Conservation (phyloP, 1,140 invertebrate genomes). For the Danaus melanippus region DNA sequence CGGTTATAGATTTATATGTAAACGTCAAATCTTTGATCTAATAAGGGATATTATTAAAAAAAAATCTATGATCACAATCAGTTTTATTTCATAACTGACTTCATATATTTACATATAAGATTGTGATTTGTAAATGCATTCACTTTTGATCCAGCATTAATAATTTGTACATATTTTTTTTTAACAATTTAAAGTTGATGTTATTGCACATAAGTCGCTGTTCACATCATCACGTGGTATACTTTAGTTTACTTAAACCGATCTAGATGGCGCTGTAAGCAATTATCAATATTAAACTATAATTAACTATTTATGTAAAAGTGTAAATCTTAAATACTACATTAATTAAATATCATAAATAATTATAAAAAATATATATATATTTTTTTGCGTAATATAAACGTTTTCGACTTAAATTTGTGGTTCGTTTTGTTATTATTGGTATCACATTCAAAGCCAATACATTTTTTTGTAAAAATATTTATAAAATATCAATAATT, state of each 20-base stretch:
- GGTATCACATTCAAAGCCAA: too few species aligned
- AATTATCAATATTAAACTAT: background rate
- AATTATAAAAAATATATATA: slow-evolving; percentile 4
- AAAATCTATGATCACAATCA: slow-evolving; percentile 30
- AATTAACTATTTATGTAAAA: background rate
- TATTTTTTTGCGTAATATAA: slow-evolving; percentile 1
- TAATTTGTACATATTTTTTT: slow-evolving; percentile 34
- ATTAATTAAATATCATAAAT: slow-evolving; percentile 1
- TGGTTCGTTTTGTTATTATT: background rate
- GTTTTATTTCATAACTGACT: slow-evolving; percentile 37
- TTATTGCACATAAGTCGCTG: slow-evolving; percentile 22
- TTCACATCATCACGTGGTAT: background rate
- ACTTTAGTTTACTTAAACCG: background rate
- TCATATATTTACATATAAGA: slow-evolving; percentile 48
- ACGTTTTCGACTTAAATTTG: background rate
- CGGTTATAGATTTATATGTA: too few species aligned
- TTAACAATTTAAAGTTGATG: slow-evolving; percentile 7
- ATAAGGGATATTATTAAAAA: slow-evolving; percentile 1
- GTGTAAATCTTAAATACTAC: slow-evolving; percentile 4
- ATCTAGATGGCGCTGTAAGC: background rate
- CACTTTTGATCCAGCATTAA: slow-evolving; percentile 41
- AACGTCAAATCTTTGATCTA: too few species aligned
- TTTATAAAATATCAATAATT: too few species aligned
- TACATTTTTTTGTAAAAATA: too few species aligned
- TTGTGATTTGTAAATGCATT: slow-evolving; percentile 48